Conservation (phyloP, 2,113 vertebrate genomes). For the Perca flavescens region DNA sequence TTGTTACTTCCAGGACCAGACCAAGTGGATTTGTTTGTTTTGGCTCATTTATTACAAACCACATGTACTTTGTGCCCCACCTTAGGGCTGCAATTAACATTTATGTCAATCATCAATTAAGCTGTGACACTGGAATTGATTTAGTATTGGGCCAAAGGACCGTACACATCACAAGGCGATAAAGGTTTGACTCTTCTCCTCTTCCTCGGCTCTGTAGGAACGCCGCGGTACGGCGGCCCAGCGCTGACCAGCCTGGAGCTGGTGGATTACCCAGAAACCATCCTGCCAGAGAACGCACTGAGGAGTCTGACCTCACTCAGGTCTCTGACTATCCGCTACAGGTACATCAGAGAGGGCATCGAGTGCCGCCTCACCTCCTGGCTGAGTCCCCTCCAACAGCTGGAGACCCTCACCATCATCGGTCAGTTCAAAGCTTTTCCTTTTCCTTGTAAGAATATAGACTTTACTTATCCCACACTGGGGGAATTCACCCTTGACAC, state of each 20-base stretch:
- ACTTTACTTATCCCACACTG: too few relatives aligned
- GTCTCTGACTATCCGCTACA: conserved; percentile 67
- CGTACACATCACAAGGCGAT: neutral
- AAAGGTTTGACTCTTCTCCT: neutral
- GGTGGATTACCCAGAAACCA: conserved; percentile 75
- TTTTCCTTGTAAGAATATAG: too few relatives aligned
- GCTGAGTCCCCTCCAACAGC: conserved; percentile 62
- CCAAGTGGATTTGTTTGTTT: neutral
- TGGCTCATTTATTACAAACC: neutral
- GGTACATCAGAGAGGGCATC: conserved; percentile 72
- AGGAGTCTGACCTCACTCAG: conserved; percentile 60
- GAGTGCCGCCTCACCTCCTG: conserved; percentile 73
- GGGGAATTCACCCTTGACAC: too few relatives aligned
- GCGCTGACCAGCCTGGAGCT: conserved; percentile 67
- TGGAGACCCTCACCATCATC: conserved; percentile 66
- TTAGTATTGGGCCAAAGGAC: neutral
- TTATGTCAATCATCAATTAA: neutral
- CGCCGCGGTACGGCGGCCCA: conserved; percentile 48
- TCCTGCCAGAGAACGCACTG: conserved; percentile 62
- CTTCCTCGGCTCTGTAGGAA: conserved; percentile 19
- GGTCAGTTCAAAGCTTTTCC: conserved; percentile 33
- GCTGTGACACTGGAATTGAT: neutral
- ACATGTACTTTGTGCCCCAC: neutral
- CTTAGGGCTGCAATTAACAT: neutral
- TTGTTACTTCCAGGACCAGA: neutral